These are phyloP conservation scores for Melieria crassipennis DNA, from an alignment of 2,888 invertebrate species.

Conservation along the genomic window DNA sequence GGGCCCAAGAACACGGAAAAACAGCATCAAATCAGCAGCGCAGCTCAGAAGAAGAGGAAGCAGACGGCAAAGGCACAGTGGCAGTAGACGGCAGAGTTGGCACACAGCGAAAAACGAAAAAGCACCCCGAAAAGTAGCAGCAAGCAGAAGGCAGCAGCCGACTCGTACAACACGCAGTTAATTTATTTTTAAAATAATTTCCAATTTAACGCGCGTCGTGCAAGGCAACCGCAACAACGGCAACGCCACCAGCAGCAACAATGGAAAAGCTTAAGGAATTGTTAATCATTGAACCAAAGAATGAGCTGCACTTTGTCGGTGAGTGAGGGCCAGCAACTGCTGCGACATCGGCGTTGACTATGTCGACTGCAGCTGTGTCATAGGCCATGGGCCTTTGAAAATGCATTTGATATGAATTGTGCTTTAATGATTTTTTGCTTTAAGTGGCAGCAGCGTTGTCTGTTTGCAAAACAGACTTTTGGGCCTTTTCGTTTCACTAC, in stretches of 20 bases:
- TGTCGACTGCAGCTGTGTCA: neutral
- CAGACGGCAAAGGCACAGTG: slow-evolving; percentile 37
- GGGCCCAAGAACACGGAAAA: neutral
- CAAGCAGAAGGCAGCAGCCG: no score
- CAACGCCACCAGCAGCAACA: slow-evolving; percentile 56
- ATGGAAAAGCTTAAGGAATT: slow-evolving; percentile 74
- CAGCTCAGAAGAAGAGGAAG: slow-evolving; percentile 28
- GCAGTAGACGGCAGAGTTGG: slow-evolving; percentile 3
- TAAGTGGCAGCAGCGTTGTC: no score
- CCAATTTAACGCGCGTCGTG: no score
- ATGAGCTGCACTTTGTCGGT: slow-evolving; percentile 92
- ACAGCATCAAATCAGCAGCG: slow-evolving; percentile 4
- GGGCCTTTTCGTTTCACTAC: no score
- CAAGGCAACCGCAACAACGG: slow-evolving; percentile 17
- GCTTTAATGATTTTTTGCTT: no score
- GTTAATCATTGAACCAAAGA: slow-evolving; percentile 86
- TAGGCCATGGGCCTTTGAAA: no score
- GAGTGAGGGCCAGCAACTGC: slow-evolving; percentile 63
- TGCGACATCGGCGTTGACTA: slow-evolving; percentile 5
- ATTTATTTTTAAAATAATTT: no score
- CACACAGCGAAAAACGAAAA: no score
- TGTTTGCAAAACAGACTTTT: no score
- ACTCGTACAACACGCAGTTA: no score
- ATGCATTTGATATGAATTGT: no score
- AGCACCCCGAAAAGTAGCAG: no score